Percentiles rank a stretch among this genome's conserved stretches.
phyloP scores from a whole-genome alignment of 2,888 invertebrate genomes.

The Andrena trimmerana region DNA sequence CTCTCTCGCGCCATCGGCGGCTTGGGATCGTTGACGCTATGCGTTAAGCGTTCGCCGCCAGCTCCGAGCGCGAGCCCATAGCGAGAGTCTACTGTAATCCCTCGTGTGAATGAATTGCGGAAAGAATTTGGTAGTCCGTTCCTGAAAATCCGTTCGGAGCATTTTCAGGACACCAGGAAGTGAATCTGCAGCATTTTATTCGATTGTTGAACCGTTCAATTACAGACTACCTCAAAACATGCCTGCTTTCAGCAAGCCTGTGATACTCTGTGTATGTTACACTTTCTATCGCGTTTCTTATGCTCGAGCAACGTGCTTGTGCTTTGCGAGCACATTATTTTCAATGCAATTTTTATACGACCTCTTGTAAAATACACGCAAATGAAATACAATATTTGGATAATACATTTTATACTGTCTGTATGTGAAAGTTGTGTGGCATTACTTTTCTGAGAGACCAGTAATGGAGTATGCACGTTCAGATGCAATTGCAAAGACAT shows the following conservation, averaged over 20 bases:
- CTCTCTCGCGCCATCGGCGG: too few species aligned
- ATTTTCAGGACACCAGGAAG: not conserved
- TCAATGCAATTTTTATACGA: conserved; percentile 26
- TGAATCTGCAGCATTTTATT: conserved; percentile 77
- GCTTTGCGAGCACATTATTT: conserved; percentile 25
- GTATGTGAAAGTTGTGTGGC: not conserved
- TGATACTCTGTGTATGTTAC: conserved; percentile 48
- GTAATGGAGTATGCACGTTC: too few species aligned
- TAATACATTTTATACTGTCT: conserved; percentile 7
- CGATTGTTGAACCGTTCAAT: conserved; percentile 89
- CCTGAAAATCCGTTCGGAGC: too few species aligned
- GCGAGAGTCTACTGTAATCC: conserved; percentile 80
- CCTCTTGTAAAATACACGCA: conserved; percentile 16
- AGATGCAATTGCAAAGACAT: too few species aligned
- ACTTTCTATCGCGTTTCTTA: conserved; percentile 9
- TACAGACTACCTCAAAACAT: conserved; percentile 88
- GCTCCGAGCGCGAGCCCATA: too few species aligned
- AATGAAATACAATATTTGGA: conserved; percentile 24
- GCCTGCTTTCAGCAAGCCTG: conserved; percentile 87
- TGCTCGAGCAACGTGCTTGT: not conserved
- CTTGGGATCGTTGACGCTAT: too few species aligned
- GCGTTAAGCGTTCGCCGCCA: too few species aligned
- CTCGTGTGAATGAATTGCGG: conserved; percentile 87
- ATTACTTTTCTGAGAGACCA: too few species aligned
- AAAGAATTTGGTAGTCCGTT: conserved; percentile 84